Evolutionary conservation across 2,113 vertebrate genomes (phyloP).

Genomic region (Trematomus loennbergii): DNA sequence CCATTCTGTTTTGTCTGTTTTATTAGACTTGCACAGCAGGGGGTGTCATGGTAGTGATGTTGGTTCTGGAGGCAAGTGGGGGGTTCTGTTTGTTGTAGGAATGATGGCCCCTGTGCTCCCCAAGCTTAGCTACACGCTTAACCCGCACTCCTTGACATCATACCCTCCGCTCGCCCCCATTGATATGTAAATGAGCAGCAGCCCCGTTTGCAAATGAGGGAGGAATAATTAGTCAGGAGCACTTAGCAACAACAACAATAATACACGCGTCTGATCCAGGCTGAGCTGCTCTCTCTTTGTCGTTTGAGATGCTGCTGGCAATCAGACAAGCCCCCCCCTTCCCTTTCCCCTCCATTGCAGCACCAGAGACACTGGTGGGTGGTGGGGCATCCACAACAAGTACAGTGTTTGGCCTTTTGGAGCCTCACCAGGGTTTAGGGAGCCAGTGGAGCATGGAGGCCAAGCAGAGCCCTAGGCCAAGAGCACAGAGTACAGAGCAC

Average conservation of each 20-base stretch:
- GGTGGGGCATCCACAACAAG: slow-evolving; percentile 72
- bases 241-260: slow-evolving; percentile 85
- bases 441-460: slow-evolving; percentile 77
- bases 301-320: slow-evolving; percentile 83
- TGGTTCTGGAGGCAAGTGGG: slow-evolving; percentile 56
- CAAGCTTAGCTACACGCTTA: slow-evolving; percentile 79
- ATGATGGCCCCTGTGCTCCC: slow-evolving; percentile 72
- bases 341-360: slow-evolving; percentile 38
- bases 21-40: slow-evolving; percentile 79
- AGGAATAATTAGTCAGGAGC: slow-evolving; percentile 85
- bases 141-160: slow-evolving; percentile 76
- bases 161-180: slow-evolving; percentile 66
- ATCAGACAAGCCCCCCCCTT: slow-evolving; percentile 63
- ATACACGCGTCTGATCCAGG: slow-evolving; percentile 78
- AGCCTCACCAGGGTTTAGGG: slow-evolving; percentile 74
- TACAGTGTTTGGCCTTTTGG: slow-evolving; percentile 78
- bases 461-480: slow-evolving; percentile 79
- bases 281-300: slow-evolving; percentile 80
- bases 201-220: slow-evolving; percentile 84
- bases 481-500: slow-evolving; percentile 64
- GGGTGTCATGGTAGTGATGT: slow-evolving; percentile 68
- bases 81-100: slow-evolving; percentile 77
- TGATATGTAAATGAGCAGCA: slow-evolving; percentile 83
- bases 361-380: slow-evolving; percentile 70
- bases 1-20: slow-evolving; percentile 79